Percentiles rank a stretch among this genome's conserved stretches.
Evolutionary conservation across 1,140 invertebrate genomes (phyloP).

Genomic region (Cecropterus lyciades): DNA sequence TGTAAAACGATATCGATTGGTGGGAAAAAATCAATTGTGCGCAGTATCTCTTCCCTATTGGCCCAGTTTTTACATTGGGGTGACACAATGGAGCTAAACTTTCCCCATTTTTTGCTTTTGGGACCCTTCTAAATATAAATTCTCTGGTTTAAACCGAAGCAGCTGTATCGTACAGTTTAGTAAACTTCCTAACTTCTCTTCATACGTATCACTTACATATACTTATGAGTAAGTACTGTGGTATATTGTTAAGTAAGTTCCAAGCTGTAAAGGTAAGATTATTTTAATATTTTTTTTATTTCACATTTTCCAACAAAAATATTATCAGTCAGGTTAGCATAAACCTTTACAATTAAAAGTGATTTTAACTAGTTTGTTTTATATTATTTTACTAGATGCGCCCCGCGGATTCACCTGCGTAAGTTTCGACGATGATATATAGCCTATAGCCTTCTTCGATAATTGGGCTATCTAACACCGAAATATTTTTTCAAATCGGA

Average conservation of each 20-base stretch:
- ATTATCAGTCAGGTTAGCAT: no score
- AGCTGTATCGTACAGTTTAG: constrained; percentile 39
- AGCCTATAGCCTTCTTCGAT: no score
- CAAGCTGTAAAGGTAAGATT: background rate
- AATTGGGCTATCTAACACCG: no score
- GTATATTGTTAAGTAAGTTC: background rate
- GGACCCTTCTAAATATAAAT: constrained; percentile 68
- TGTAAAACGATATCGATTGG: constrained; percentile 77
- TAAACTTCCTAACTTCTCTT: constrained; percentile 15
- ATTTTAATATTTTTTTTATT: no score
- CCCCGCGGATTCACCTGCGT: no score
- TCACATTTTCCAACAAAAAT: no score
- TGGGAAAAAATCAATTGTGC: constrained; percentile 76
- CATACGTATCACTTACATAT: background rate
- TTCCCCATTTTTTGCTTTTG: constrained; percentile 69
- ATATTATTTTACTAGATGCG: no score
- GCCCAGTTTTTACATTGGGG: constrained; percentile 77
- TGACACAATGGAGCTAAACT: constrained; percentile 61
- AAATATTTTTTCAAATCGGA: no score
- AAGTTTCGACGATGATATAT: no score
- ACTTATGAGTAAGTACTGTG: background rate
- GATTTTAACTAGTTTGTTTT: no score
- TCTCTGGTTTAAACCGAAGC: constrained; percentile 50
- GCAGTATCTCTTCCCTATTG: constrained; percentile 66
- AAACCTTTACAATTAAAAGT: no score